Evolutionary conservation across 2,113 vertebrate species (phyloP).

Genomic region (Corythornis madagascariensis): DNA sequence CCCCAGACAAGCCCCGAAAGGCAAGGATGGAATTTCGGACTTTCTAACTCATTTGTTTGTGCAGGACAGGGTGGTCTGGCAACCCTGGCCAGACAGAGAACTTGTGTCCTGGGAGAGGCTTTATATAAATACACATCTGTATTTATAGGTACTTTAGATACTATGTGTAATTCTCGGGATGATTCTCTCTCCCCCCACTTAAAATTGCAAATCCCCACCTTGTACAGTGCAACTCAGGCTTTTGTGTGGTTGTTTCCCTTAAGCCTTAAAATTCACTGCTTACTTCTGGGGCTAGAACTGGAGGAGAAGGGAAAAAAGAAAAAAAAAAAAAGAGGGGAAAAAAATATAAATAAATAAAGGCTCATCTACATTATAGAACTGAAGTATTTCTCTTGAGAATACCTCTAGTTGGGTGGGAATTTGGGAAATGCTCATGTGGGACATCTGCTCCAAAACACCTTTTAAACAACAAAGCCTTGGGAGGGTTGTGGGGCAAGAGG

Average conservation of each 20-base stretch:
- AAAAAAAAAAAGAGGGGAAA: no score
- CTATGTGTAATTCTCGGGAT: neutral
- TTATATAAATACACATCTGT: conserved; percentile 42
- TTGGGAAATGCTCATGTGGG: conserved; percentile 26
- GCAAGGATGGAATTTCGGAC: conserved; percentile 79
- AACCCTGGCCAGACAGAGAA: conserved; percentile 69
- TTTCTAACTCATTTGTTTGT: conserved; percentile 86
- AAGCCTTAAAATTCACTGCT: conserved; percentile 36
- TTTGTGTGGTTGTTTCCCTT: conserved; percentile 34
- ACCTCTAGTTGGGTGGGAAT: conserved; percentile 26
- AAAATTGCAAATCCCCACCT: conserved; percentile 72
- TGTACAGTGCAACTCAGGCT: conserved; percentile 45
- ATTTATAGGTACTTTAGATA: conserved; percentile 44
- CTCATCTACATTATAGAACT: conserved; percentile 71
- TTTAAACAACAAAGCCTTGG: neutral
- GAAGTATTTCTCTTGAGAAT: conserved; percentile 37
- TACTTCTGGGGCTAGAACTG: conserved; percentile 13
- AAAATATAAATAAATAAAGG: neutral
- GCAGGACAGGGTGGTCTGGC: conserved; percentile 83
- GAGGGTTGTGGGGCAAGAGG: neutral
- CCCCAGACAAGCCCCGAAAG: conserved; percentile 76
- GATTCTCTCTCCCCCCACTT: conserved; percentile 46
- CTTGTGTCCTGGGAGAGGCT: conserved; percentile 63
- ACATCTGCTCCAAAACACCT: conserved; percentile 43
- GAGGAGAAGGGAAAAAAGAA: no score